Evolutionary conservation across 2,888 invertebrate genomes (phyloP).

Genomic region (Spicauda simplicius): DNA sequence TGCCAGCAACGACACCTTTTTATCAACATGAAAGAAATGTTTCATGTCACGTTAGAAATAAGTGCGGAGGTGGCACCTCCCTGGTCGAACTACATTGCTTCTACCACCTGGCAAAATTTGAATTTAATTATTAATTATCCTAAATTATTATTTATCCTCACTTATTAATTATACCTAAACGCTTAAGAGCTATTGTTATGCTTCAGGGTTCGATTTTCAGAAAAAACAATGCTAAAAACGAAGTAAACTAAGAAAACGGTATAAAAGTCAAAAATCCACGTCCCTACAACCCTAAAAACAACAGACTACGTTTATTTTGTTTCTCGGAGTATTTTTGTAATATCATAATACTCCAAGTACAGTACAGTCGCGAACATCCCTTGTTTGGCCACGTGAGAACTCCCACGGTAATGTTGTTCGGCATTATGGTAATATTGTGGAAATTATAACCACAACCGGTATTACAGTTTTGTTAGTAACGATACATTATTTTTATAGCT

Average conservation of each 20-base stretch:
- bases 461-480: neutral
- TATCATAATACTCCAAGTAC: constrained; percentile 37
- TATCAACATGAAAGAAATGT: no score
- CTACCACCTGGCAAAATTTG: no score
- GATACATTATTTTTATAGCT: no score
- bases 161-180: no score
- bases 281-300: neutral
- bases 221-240: neutral
- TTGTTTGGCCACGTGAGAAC: constrained; percentile 74
- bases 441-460: constrained; percentile 41
- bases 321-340: constrained; percentile 33
- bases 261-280: constrained; percentile 6
- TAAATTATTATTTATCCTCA: no score
- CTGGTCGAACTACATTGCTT: no score
- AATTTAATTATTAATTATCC: no score
- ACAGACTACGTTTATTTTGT: constrained; percentile 23
- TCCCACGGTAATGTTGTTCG: constrained; percentile 73
- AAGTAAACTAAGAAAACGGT: neutral
- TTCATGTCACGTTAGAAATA: no score
- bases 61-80: no score
- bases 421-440: constrained; percentile 74
- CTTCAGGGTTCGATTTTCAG: neutral
- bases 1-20: no score
- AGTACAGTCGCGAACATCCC: constrained; percentile 44
- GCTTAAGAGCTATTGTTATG: no score